Evolutionary conservation across 2,113 vertebrate genomes (phyloP).

Genomic region (Solea solea): DNA sequence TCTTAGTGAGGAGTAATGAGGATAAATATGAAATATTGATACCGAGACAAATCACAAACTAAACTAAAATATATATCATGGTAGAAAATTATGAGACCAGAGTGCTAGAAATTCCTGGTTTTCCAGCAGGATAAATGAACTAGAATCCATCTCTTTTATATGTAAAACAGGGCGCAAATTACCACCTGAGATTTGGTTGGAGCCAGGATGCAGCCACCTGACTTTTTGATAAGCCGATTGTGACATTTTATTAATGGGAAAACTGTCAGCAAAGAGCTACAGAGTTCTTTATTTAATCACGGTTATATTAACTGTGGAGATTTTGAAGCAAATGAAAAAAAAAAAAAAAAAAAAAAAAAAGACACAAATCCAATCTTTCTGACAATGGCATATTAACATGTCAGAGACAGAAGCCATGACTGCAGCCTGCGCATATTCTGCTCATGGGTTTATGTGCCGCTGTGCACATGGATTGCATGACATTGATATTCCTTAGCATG

Average conservation of each 20-base stretch:
- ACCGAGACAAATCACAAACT: slow-evolving; percentile 14
- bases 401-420: slow-evolving; percentile 23
- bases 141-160: slow-evolving; percentile 65
- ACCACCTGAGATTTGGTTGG: slow-evolving; percentile 71
- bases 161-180: slow-evolving; percentile 69
- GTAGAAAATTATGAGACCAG: slow-evolving; percentile 25
- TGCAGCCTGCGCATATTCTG: slow-evolving; percentile 15
- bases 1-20: too few relatives aligned
- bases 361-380: slow-evolving; percentile 57
- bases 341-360: slow-evolving; percentile 36
- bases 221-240: slow-evolving; percentile 72
- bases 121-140: slow-evolving; percentile 59
- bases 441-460: background rate
- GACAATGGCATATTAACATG: slow-evolving; percentile 51
- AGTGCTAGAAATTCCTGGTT: slow-evolving; percentile 28
- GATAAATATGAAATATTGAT: slow-evolving; percentile 19
- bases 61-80: background rate
- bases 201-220: slow-evolving; percentile 45
- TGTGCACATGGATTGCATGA: slow-evolving; percentile 15
- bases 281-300: slow-evolving; percentile 72
- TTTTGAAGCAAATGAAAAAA: slow-evolving; percentile 58
- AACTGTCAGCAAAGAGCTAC: slow-evolving; percentile 60
- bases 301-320: slow-evolving; percentile 59
- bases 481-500: slow-evolving; percentile 39
- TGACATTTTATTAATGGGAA: slow-evolving; percentile 79